Evolutionary conservation across 2,797 vertebrate genomes (phyloP).

Genomic region (Calcarius lapponicus): DNA sequence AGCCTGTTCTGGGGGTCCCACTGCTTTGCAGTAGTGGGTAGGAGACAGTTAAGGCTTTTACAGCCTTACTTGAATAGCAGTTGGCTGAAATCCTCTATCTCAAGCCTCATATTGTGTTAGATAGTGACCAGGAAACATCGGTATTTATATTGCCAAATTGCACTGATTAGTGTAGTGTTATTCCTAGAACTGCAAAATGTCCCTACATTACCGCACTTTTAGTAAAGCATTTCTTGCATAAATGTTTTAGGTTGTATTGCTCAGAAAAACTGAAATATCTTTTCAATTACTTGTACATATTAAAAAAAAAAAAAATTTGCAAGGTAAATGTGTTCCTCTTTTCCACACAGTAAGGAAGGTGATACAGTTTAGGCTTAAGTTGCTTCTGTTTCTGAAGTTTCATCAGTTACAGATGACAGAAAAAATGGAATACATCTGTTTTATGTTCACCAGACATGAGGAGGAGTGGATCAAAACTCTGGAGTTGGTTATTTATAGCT

Average conservation of each 20-base stretch:
- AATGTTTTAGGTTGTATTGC: background rate
- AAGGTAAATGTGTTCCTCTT: background rate
- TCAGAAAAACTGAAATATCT: background rate
- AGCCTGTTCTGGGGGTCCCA: background rate
- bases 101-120: background rate
- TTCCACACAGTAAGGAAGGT: background rate
- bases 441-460: background rate
- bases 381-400: background rate
- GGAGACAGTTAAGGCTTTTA: background rate
- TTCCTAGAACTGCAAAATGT: background rate
- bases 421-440: background rate
- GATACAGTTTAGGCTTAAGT: background rate
- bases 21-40: background rate
- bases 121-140: background rate
- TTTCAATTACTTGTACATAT: background rate
- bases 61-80: background rate
- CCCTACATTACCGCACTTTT: background rate
- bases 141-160: background rate
- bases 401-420: background rate
- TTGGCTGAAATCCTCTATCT: slow-evolving; percentile 9
- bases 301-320: background rate
- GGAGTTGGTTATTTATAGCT: background rate
- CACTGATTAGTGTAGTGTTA: background rate
- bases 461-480: background rate
- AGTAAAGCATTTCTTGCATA: background rate